phyloP scores from a whole-genome alignment of 2,888 invertebrate species.

The Ochlodes sylvanus region DNA sequence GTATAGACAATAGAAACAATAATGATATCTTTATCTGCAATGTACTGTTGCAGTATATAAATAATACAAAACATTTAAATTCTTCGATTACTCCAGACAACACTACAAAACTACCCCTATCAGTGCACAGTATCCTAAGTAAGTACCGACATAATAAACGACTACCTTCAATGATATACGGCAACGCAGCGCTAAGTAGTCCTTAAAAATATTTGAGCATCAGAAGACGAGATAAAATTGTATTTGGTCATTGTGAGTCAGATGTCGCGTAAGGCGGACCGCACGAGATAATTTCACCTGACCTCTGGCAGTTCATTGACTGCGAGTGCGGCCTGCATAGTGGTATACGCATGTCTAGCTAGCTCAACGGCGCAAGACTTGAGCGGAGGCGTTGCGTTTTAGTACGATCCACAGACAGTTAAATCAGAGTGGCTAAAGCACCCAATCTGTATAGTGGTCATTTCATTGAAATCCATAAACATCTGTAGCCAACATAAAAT shows the following conservation, averaged over 20 bases:
- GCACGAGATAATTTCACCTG: conserved; percentile 83
- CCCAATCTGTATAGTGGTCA: too few relatives aligned
- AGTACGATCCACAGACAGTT: background rate
- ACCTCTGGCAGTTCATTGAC: conserved; percentile 84
- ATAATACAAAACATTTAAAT: too few relatives aligned
- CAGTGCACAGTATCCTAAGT: background rate
- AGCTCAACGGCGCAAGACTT: conserved; percentile 45
- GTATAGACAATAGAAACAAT: too few relatives aligned
- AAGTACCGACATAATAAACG: too few relatives aligned
- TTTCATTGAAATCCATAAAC: too few relatives aligned
- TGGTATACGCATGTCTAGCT: conserved; percentile 78
- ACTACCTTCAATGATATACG: background rate
- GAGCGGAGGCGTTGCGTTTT: background rate
- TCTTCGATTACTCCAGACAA: background rate
- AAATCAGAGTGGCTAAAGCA: too few relatives aligned
- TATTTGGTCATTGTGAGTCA: conserved; percentile 77
- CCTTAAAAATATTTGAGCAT: conserved; percentile 58
- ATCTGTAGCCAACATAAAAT: too few relatives aligned
- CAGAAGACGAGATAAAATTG: conserved; percentile 62
- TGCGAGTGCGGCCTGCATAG: conserved; percentile 81
- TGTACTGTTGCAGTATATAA: too few relatives aligned
- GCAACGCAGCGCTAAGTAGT: conserved; percentile 19
- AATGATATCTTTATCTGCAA: too few relatives aligned
- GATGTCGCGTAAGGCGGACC: conserved; percentile 74
- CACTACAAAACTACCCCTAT: background rate